Conservation (phyloP, 1,140 invertebrate species). For the Dendrolimus kikuchii region DNA sequence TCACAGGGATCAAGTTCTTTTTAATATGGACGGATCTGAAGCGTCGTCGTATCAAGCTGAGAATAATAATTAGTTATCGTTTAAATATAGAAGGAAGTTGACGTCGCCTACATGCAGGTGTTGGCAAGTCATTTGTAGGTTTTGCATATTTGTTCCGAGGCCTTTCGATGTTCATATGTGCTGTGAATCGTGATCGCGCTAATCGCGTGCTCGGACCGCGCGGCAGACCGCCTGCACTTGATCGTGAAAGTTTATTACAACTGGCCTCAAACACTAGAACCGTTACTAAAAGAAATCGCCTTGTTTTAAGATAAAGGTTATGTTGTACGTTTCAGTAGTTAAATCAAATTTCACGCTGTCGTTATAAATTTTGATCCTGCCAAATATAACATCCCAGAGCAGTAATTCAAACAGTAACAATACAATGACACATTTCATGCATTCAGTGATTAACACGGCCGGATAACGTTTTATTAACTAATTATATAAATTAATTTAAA, state of each 20-base stretch:
- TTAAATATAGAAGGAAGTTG: conserved; percentile 41
- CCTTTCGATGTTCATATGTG: conserved; percentile 5
- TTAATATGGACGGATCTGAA: neutral
- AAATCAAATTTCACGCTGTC: conserved; percentile 12
- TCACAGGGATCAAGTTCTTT: too few species aligned
- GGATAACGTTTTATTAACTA: too few species aligned
- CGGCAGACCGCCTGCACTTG: conserved; percentile 46
- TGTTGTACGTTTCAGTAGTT: conserved; percentile 19
- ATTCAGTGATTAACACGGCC: too few species aligned
- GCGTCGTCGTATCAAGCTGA: neutral
- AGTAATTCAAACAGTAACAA: too few species aligned
- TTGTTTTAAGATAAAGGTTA: conserved; percentile 26
- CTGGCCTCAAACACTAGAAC: conserved; percentile 59
- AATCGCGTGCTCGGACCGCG: conserved; percentile 32
- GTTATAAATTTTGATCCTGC: conserved; percentile 4
- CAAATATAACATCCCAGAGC: too few species aligned
- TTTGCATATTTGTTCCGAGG: conserved; percentile 17
- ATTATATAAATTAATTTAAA: too few species aligned
- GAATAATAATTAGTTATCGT: conserved; percentile 30
- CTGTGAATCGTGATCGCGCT: conserved; percentile 26
- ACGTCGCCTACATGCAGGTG: conserved; percentile 14
- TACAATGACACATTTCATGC: too few species aligned
- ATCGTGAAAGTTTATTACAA: conserved; percentile 66
- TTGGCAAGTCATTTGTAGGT: conserved; percentile 6
- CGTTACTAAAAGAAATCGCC: conserved; percentile 59